Evolutionary conservation across 1,140 invertebrate species (phyloP).

Genomic region (Procambarus clarkii): DNA sequence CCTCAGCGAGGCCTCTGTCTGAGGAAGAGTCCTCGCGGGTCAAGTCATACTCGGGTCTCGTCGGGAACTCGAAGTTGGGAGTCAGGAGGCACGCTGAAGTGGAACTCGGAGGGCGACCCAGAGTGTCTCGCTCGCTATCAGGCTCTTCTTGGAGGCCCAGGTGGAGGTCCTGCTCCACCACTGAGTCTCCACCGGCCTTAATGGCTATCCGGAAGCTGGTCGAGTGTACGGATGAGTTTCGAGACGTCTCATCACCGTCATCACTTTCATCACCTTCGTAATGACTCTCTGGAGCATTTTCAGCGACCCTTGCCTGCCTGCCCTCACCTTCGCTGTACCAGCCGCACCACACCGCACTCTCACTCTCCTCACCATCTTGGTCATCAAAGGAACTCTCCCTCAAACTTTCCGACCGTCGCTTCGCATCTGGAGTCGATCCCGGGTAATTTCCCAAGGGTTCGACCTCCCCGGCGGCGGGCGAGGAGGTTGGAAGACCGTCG

Average conservation of each 20-base stretch:
- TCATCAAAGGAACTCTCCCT: background rate
- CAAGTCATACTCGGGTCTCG: constrained; percentile 41
- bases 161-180: background rate
- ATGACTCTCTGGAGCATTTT: too few relatives aligned
- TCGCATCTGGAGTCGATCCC: background rate
- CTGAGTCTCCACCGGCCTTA: background rate
- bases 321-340: background rate
- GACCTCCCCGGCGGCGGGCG: background rate
- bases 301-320: background rate
- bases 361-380: background rate
- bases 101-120: constrained; percentile 31
- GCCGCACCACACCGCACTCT: background rate
- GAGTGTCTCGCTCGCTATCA: constrained; percentile 54
- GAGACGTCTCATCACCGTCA: background rate
- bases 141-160: background rate
- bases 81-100: constrained; percentile 44
- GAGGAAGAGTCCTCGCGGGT: background rate
- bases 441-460: background rate
- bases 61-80: constrained; percentile 52
- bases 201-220: constrained; percentile 46
- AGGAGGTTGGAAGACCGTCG: background rate
- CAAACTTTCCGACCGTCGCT: background rate
- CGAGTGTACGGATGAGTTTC: background rate
- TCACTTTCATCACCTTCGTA: background rate
- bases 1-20: background rate